Conservation (phyloP, 2,113 vertebrate species). For the Vimba vimba region DNA sequence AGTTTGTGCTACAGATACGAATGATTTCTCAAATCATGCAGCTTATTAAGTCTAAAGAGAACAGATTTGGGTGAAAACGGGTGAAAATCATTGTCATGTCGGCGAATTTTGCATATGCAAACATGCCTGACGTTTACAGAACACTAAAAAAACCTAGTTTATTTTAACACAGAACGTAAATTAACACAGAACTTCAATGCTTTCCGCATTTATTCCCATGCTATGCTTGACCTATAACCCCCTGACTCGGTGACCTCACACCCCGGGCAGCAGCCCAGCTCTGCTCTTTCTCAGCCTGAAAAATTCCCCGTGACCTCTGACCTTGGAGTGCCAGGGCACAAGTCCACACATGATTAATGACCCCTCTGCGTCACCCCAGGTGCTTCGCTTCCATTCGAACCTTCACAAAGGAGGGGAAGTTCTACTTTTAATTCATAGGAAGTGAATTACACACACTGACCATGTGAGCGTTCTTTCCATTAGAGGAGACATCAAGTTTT, state of each 20-base stretch:
- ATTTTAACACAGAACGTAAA: slow-evolving; percentile 5
- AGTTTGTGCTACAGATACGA: background rate
- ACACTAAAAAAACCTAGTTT: background rate
- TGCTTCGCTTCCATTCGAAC: slow-evolving; percentile 87
- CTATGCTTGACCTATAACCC: slow-evolving; percentile 66
- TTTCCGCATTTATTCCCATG: slow-evolving; percentile 65
- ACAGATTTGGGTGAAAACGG: background rate
- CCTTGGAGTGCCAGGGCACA: slow-evolving; percentile 79
- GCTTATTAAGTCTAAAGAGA: background rate
- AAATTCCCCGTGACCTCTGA: slow-evolving; percentile 75
- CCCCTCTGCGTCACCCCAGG: slow-evolving; percentile 77
- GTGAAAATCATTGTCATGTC: background rate
- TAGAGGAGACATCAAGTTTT: too few relatives aligned
- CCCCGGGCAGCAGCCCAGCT: slow-evolving; percentile 53
- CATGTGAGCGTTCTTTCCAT: background rate
- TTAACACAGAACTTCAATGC: slow-evolving; percentile 24
- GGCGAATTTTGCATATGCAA: background rate
- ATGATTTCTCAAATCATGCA: background rate
- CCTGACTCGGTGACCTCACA: slow-evolving; percentile 64
- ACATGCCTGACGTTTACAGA: background rate
- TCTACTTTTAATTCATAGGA: slow-evolving; percentile 21
- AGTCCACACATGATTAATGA: slow-evolving; percentile 90
- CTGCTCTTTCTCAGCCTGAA: slow-evolving; percentile 70
- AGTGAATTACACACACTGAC: slow-evolving; percentile 25
- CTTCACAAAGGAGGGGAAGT: slow-evolving; percentile 64